Conservation (phyloP, 1,140 invertebrate genomes). For the Tetranychus urticae region DNA sequence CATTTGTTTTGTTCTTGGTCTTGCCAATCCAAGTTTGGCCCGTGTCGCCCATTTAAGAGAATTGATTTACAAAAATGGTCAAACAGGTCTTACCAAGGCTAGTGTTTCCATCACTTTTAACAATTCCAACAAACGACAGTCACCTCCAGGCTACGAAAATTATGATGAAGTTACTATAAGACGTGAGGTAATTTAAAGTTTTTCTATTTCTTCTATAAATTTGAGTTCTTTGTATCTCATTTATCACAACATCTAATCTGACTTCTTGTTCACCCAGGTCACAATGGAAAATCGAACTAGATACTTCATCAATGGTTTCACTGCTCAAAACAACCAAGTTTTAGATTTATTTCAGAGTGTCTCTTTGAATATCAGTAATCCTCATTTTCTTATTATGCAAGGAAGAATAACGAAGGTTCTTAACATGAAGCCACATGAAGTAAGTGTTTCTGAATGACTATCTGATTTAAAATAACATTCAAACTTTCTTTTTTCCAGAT, state of each 20-base stretch:
- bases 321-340: conserved; percentile 66
- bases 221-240: background rate
- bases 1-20: conserved; percentile 92
- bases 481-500: conserved; percentile 32
- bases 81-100: conserved; percentile 83
- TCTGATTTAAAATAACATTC: background rate
- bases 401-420: conserved; percentile 95
- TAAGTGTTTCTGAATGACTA: conserved; percentile 18
- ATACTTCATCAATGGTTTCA: conserved; percentile 81
- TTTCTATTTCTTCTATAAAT: background rate
- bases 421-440: conserved; percentile 94
- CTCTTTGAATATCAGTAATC: conserved; percentile 95
- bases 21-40: conserved; percentile 76
- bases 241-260: background rate
- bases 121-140: conserved; percentile 54
- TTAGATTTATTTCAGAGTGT: conserved; percentile 87
- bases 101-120: conserved; percentile 90
- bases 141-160: conserved; percentile 76
- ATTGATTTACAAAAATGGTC: conserved; percentile 89
- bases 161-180: conserved; percentile 79
- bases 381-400: conserved; percentile 99
- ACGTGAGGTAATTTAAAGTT: conserved; percentile 37
- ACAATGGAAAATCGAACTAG: conserved; percentile 37
- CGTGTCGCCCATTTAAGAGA: conserved; percentile 50
- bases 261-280: conserved; percentile 20